Percentiles rank a stretch among this genome's conserved stretches.
phyloP scores from a whole-genome alignment of 2,888 invertebrate genomes.

The Drosophila formosana region DNA sequence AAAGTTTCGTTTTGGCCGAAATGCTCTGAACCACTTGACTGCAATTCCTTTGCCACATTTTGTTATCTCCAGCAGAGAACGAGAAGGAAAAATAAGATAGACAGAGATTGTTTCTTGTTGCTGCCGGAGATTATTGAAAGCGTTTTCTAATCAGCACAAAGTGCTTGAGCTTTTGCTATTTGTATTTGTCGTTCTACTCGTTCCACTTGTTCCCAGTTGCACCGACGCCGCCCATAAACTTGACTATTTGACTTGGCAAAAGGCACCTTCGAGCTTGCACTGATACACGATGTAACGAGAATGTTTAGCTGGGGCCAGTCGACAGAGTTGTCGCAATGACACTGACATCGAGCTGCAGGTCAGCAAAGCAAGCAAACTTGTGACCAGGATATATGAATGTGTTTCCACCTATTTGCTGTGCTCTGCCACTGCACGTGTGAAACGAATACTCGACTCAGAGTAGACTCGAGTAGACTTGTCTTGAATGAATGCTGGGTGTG shows the following conservation, averaged over 20 bases:
- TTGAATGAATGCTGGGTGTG: constrained; percentile 9
- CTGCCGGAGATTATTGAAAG: constrained; percentile 62
- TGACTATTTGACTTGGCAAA: constrained; percentile 56
- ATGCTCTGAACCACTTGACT: constrained; percentile 37
- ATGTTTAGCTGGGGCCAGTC: constrained; percentile 6
- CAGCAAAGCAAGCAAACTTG: constrained; percentile 33
- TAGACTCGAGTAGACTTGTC: constrained; percentile 19
- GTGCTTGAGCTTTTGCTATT: constrained; percentile 49
- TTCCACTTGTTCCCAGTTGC: constrained; percentile 14
- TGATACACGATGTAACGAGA: constrained; percentile 3
- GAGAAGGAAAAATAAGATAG: not conserved
- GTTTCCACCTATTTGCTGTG: constrained; percentile 42
- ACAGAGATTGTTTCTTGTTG: constrained; percentile 17
- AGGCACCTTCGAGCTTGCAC: constrained; percentile 42
- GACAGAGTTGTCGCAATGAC: constrained; percentile 63
- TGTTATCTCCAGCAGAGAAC: constrained; percentile 21
- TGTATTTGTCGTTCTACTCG: constrained; percentile 16
- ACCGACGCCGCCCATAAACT: constrained; percentile 45
- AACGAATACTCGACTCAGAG: not conserved
- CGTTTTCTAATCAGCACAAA: constrained; percentile 74
- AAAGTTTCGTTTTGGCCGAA: constrained; percentile 54
- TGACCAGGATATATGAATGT: constrained; percentile 60
- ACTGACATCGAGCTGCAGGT: constrained; percentile 54
- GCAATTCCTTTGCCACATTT: constrained; percentile 54
- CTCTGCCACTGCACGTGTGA: constrained; percentile 18